A percentile compares a stretch with the other conserved stretches of the same genome.
These are phyloP conservation scores for Linnaemya vulpina DNA, from an alignment of 2,888 invertebrate genomes.

Conservation along the genomic window DNA sequence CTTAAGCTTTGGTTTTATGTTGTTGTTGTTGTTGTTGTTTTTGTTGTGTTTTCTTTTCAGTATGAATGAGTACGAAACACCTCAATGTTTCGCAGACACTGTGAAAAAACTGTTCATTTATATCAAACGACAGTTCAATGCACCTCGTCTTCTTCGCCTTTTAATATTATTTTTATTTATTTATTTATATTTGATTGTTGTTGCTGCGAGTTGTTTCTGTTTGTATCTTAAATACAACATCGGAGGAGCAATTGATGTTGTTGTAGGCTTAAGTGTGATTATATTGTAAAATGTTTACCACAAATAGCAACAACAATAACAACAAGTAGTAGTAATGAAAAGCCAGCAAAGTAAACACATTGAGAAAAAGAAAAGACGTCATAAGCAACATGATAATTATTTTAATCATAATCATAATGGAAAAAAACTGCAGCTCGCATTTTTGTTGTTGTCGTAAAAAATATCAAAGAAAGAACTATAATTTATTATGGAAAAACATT, in stretches of 20 bases:
- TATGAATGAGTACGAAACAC: slow-evolving; percentile 52
- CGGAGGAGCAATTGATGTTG: slow-evolving; percentile 35
- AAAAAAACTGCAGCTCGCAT: background rate
- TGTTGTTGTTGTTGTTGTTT: too few relatives aligned
- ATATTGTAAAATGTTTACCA: slow-evolving; percentile 60
- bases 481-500: slow-evolving; percentile 15
- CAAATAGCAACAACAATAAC: slow-evolving; percentile 29
- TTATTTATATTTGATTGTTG: background rate
- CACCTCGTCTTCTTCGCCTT: slow-evolving; percentile 36
- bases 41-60: slow-evolving; percentile 1
- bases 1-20: slow-evolving; percentile 28
- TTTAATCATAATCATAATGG: slow-evolving; percentile 16
- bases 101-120: slow-evolving; percentile 47
- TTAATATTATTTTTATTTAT: background rate
- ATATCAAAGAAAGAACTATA: background rate
- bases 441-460: background rate
- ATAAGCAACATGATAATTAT: slow-evolving; percentile 39
- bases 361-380: background rate
- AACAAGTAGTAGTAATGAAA: slow-evolving; percentile 12
- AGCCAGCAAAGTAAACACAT: slow-evolving; percentile 4
- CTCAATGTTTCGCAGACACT: slow-evolving; percentile 39
- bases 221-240: slow-evolving; percentile 41
- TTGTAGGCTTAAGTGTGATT: slow-evolving; percentile 57
- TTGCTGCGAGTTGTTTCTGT: slow-evolving; percentile 10
- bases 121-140: slow-evolving; percentile 65